Conservation (phyloP, 2,113 vertebrate genomes). For the Halcyon malimbica region DNA sequence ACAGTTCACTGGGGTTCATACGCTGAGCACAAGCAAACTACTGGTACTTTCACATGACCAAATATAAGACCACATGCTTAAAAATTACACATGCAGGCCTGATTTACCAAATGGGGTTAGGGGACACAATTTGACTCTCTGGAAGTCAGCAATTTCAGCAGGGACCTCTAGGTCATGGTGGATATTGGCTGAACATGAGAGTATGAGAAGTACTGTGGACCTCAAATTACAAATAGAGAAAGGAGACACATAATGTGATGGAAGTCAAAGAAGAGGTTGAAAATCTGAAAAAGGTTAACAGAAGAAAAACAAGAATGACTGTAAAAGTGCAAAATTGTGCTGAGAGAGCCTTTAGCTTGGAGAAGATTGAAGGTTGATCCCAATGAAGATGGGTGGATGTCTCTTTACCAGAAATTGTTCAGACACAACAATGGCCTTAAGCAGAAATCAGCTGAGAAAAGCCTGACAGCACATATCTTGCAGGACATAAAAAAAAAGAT, state of each 20-base stretch:
- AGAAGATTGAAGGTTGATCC: background rate
- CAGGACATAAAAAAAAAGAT: background rate
- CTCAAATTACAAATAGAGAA: background rate
- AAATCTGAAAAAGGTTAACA: background rate
- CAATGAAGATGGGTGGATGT: background rate
- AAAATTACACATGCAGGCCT: rapidly evolving
- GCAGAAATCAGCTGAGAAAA: background rate
- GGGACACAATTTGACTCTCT: background rate
- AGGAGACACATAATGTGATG: background rate
- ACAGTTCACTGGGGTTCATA: background rate
- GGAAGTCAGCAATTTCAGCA: background rate
- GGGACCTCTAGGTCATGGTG: background rate
- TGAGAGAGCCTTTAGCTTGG: background rate
- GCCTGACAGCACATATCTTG: background rate
- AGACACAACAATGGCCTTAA: background rate
- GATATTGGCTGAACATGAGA: background rate
- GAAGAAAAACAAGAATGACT: background rate
- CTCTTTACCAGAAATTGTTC: background rate
- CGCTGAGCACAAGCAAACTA: background rate
- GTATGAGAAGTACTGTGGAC: background rate
- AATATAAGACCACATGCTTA: background rate
- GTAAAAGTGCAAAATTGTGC: background rate
- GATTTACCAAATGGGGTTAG: background rate
- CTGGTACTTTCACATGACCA: background rate
- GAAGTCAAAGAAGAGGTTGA: background rate